Base-by-base conservation (phyloP, 2,888 invertebrate species). In the Epiblema foenella region DNA sequence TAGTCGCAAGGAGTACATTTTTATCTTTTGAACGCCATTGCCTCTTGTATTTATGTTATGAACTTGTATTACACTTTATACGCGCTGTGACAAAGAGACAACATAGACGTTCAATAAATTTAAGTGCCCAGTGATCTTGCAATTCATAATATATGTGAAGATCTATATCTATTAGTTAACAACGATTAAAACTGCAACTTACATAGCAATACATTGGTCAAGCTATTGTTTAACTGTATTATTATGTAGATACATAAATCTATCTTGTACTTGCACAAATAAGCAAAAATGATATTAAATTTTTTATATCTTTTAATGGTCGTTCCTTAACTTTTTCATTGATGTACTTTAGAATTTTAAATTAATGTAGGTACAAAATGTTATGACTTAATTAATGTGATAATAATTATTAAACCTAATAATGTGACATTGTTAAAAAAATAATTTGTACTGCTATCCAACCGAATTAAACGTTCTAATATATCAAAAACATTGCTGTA, bases 241-340 rank as follows among this genome's bases (percentile, higher is more conserved):
- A 39, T n/a, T 63, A 64, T 64, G 20, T 58, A 54, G 33, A 65
- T 65, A 54, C 46, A 65, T 65, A 65, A 54, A 54, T 54, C 17
- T 65, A 59, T 58, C 18, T 70, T 65, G 70, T 70, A 70, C 70
- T 70, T 54, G 70, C 51, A 62, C 15, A 65, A 54, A 58, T 33
- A 64, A 51, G 29, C 60, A 46, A 39, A 52, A 39, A 58, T 33
- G 42, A 56, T 54, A 39, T 33, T 24, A 42, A 0, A 51, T 58
- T 62, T 67, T 72, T 67, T n/a, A 52, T 71, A 69, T 69, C 72
- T 56, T 56, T 17, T 46, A 18, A 56, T 65, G 17, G 17, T 56
- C 24, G 37, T 39, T 63, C 9, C 18, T 63, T 49, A 29, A 58
- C 18, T 29, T 62, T n/a, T 51, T 37, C 10, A 20, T 64, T 10